phyloP scores from a whole-genome alignment of 2,113 vertebrate genomes.

The Sakesphorus luctuosus region DNA sequence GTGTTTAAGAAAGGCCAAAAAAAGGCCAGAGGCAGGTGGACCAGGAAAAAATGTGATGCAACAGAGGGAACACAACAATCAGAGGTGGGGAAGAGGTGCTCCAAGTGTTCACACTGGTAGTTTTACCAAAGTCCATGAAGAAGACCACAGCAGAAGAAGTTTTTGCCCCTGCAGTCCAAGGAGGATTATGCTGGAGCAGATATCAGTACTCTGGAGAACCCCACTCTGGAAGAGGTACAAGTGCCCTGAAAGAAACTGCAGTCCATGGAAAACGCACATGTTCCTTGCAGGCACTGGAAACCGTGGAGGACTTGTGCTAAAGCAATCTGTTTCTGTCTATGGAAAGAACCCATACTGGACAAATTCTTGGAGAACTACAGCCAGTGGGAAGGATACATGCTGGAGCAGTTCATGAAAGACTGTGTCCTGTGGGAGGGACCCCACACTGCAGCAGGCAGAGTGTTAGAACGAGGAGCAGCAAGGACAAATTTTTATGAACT shows the following conservation, averaged over 20 bases:
- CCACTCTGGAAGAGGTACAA: background rate
- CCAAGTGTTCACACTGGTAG: background rate
- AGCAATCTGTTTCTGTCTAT: background rate
- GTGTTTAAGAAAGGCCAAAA: background rate
- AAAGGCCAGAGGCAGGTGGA: background rate
- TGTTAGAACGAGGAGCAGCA: accelerated
- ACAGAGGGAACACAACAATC: background rate
- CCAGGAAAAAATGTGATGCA: background rate
- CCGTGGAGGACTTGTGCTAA: background rate
- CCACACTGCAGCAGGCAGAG: background rate
- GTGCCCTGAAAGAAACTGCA: background rate
- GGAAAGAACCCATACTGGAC: background rate
- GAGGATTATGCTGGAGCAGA: background rate
- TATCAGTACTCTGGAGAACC: accelerated
- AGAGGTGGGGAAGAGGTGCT: background rate
- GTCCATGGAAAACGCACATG: no score
- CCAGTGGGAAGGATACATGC: accelerated
- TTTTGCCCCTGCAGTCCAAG: background rate
- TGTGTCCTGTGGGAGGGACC: background rate
- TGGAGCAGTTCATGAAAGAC: background rate
- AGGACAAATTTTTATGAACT: background rate
- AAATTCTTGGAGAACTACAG: background rate
- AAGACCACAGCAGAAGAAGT: background rate
- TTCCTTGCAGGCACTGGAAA: background rate
- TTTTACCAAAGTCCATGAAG: background rate